Evolutionary conservation across 2,113 vertebrate species (phyloP).

Genomic region (Arvicanthis niloticus): DNA sequence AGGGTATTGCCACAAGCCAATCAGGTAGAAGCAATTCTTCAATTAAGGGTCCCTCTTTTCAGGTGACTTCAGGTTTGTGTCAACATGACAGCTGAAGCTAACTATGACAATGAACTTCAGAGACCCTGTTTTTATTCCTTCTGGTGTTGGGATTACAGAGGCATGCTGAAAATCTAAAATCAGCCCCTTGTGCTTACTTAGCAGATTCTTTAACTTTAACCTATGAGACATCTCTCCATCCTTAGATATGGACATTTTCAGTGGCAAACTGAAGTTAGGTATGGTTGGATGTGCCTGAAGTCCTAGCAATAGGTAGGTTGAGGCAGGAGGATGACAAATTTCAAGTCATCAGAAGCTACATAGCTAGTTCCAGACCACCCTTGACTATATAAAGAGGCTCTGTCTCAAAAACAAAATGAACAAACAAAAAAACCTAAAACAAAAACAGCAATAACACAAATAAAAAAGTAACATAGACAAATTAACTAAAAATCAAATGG

Average conservation of each 20-base stretch:
- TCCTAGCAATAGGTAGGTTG: neutral
- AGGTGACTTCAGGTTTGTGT: neutral
- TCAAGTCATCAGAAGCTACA: neutral
- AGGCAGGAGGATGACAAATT: neutral
- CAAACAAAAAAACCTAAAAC: neutral
- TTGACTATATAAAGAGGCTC: neutral
- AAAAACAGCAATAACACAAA: neutral
- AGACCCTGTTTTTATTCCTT: neutral
- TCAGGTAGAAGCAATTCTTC: neutral
- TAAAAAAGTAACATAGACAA: neutral
- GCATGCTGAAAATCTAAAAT: neutral
- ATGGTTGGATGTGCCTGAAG: neutral
- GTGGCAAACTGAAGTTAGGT: neutral
- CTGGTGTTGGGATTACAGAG: neutral
- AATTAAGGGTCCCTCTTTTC: neutral
- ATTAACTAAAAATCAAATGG: constrained; percentile 7
- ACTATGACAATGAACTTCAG: neutral
- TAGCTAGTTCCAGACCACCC: neutral
- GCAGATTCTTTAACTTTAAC: neutral
- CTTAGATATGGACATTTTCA: neutral
- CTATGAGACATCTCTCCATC: neutral
- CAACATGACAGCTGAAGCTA: neutral
- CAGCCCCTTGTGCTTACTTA: neutral
- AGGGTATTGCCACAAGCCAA: neutral
- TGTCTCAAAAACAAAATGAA: neutral